Evolutionary conservation across 2,113 vertebrate species (phyloP).

Genomic region (Uropsilus gracilis): DNA sequence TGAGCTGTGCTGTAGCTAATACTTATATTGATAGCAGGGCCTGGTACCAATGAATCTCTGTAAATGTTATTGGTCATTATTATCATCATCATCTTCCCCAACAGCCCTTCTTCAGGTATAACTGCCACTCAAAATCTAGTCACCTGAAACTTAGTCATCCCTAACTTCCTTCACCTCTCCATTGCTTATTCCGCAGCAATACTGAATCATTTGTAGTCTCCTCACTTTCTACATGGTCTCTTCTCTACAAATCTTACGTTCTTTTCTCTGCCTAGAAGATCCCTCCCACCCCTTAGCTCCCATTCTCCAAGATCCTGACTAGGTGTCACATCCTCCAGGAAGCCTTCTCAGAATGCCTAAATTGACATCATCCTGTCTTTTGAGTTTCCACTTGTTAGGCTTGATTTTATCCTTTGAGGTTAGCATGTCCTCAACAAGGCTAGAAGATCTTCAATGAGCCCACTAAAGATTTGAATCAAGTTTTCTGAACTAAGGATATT

Average conservation of each 20-base stretch:
- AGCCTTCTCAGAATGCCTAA: not conserved
- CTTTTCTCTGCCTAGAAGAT: not conserved
- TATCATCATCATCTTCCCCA: not conserved
- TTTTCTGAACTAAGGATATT: not conserved
- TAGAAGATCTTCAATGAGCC: not conserved
- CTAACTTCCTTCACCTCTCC: not conserved
- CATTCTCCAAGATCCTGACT: not conserved
- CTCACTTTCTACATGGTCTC: not conserved
- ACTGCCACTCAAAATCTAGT: not conserved
- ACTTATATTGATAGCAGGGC: accelerated
- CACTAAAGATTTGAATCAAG: not conserved
- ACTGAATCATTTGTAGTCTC: accelerated
- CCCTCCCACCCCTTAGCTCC: not conserved
- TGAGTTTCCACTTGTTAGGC: not conserved
- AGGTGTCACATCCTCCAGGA: not conserved
- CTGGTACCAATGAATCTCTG: accelerated
- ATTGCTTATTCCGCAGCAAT: accelerated
- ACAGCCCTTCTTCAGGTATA: not conserved
- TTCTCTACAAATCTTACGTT: not conserved
- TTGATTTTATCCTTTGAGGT: not conserved
- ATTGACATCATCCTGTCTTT: not conserved
- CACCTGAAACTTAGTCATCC: not conserved
- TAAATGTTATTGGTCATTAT: not conserved
- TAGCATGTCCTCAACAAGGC: not conserved
- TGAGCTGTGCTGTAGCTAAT: accelerated